Base-by-base conservation (phyloP, 2,113 vertebrate genomes). In the Planiliza haematocheilus region DNA sequence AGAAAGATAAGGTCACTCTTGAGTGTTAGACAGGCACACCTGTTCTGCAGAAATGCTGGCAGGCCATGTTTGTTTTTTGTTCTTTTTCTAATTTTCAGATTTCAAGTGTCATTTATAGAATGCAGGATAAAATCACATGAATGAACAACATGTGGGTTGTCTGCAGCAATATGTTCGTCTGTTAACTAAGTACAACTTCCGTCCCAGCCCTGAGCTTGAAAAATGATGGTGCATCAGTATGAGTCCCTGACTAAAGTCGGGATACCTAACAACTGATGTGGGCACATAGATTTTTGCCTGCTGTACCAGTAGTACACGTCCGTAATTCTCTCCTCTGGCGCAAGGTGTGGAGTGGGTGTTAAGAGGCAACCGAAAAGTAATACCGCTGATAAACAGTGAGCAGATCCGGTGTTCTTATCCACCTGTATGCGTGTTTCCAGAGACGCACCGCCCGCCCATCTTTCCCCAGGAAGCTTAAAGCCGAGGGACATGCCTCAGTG, bases 381-480 rank as follows among this genome's bases (percentile, higher is more conserved):
- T 41, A 8, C 42, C 49, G 56, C 37, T 66, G 49, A 72, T 42
- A 61, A 78, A 56, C 74, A 70, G 8, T 61, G 77, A 50, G 14
- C 48, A 56, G 21, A 58, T 20, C n/a, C 52, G 13, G 14, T 50
- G 16, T 57, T 48, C 43, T 69, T 11, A 84, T 85, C 79, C 89
- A 91, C 89, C 89, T 91, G 87, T 90, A 62, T 66, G 70, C 61
- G 70, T 48, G 69, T 80, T 79, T 72, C 42, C 55, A 83, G 9
- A 72, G 69, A 74, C 60, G 39, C 76, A 79, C 64, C 42, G 53
- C 36, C 24, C 75, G 30, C 52, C 76, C 61, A 67, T 76, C 56
- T 24, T 50, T 46, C 1, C 55, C 71, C 17, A 16, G 52, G 46
- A 81, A 67, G 63, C 79, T 10, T 43, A 52, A 67, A 84, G 59